These are phyloP conservation scores for Muschampia plurimacula DNA, from an alignment of 2,888 invertebrate genomes.

Conservation along the genomic window DNA sequence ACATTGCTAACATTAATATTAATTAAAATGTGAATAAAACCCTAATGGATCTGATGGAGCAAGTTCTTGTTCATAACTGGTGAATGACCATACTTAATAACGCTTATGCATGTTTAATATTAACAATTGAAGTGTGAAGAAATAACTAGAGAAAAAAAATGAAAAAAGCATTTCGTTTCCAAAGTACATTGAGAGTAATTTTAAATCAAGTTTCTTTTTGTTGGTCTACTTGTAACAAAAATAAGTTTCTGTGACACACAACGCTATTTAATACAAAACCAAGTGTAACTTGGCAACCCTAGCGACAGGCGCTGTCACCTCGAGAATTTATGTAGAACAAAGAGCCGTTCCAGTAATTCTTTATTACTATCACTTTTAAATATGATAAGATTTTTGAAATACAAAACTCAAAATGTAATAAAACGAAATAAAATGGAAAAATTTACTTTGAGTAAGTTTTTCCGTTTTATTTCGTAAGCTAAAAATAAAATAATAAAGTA, in stretches of 20 bases:
- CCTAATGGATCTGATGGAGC: no score
- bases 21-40: no score
- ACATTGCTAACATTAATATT: no score
- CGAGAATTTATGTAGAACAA: conserved; percentile 36
- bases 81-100: no score
- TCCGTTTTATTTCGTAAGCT: no score
- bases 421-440: not conserved
- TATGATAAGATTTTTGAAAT: not conserved
- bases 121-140: not conserved
- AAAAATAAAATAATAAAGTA: no score
- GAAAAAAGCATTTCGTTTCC: not conserved
- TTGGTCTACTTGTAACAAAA: not conserved
- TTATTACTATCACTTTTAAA: conserved; percentile 14
- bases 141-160: not conserved
- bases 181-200: not conserved
- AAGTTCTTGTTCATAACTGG: no score
- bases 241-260: conserved; percentile 1
- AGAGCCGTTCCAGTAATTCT: conserved; percentile 16
- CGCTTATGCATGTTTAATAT: no score
- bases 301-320: conserved; percentile 38
- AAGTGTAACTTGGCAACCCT: conserved; percentile 37
- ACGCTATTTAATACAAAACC: conserved; percentile 28
- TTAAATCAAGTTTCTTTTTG: not conserved
- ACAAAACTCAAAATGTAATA: not conserved
- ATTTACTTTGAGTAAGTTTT: no score